phyloP scores from a whole-genome alignment of 1,140 invertebrate genomes.

The Drosophila ambigua region DNA sequence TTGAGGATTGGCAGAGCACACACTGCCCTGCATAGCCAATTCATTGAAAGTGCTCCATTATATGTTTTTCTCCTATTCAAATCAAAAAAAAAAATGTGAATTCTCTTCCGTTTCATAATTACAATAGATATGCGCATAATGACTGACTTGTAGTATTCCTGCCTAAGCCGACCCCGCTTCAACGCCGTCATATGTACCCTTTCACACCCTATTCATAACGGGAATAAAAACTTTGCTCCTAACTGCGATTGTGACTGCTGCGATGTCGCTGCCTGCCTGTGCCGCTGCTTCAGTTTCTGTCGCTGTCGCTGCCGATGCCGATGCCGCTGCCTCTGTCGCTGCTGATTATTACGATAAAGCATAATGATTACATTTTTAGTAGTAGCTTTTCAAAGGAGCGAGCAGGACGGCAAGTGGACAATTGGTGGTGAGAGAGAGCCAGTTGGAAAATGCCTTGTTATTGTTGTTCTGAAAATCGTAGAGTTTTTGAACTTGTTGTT shows the following conservation, averaged over 20 bases:
- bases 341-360: slow-evolving; percentile 81
- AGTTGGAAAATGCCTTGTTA: slow-evolving; percentile 46
- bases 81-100: no score
- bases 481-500: slow-evolving; percentile 73
- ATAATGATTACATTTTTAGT: slow-evolving; percentile 82
- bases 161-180: slow-evolving; percentile 28
- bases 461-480: slow-evolving; percentile 58
- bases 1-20: no score
- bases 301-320: slow-evolving; percentile 60
- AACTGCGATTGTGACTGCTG: slow-evolving; percentile 45
- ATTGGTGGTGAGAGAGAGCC: slow-evolving; percentile 20
- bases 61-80: no score
- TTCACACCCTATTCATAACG: slow-evolving; percentile 45
- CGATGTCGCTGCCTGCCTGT: slow-evolving; percentile 33
- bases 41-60: no score
- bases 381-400: slow-evolving; percentile 48
- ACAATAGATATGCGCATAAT: no score
- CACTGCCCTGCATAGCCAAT: no score
- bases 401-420: slow-evolving; percentile 14
- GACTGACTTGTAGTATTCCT: neutral
- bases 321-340: slow-evolving; percentile 52
- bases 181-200: slow-evolving; percentile 18
- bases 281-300: slow-evolving; percentile 47
- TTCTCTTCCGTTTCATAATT: no score
- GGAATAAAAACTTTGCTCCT: slow-evolving; percentile 49